Conservation (phyloP, 2,113 vertebrate species). For the Oreochromis niloticus region DNA sequence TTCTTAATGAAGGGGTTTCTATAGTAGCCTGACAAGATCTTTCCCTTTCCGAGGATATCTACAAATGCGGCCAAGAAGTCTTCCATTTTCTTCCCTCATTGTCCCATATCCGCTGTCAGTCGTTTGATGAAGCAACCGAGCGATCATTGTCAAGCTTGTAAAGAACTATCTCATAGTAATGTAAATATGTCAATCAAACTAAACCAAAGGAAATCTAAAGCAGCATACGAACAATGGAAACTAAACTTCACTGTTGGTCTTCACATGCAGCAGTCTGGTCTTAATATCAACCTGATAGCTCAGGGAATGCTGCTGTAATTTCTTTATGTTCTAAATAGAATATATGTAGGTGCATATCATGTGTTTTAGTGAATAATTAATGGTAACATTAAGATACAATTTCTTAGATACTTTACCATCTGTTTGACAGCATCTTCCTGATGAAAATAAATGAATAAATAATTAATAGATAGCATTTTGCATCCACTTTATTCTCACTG, state of each 20-base stretch:
- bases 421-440: background rate
- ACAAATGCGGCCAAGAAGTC: background rate
- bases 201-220: background rate
- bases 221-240: background rate
- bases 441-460: background rate
- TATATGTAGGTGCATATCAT: background rate
- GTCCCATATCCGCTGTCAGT: background rate
- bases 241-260: background rate
- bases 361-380: background rate
- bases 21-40: background rate
- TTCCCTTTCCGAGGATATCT: background rate
- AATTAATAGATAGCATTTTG: background rate
- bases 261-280: background rate
- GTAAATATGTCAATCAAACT: background rate
- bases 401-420: background rate
- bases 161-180: background rate
- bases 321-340: background rate
- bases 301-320: background rate
- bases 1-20: background rate
- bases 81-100: background rate
- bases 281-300: background rate
- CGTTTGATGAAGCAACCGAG: background rate
- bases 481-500: background rate
- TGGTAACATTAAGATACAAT: background rate
- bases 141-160: background rate